phyloP scores from a whole-genome alignment of 2,888 invertebrate species.

The Drosophila paramelanica region DNA sequence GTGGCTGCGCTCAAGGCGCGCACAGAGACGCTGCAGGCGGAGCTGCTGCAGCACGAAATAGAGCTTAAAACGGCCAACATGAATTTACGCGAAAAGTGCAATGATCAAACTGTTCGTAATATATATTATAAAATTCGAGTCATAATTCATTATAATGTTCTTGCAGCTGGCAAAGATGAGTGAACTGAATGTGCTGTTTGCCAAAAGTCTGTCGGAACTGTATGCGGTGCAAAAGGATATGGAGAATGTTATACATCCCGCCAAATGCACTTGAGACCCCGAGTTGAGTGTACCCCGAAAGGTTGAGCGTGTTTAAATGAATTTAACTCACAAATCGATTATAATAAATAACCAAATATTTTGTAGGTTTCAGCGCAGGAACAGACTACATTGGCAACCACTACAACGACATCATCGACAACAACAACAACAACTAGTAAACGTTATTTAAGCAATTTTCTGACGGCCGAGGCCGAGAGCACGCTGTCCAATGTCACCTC shows the following conservation, averaged over 20 bases:
- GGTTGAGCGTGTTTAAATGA: conserved; percentile 55
- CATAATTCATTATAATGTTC: neutral
- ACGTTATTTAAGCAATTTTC: conserved; percentile 77
- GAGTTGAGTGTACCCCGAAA: conserved; percentile 81
- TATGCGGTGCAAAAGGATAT: conserved; percentile 85
- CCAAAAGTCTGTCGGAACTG: conserved; percentile 83
- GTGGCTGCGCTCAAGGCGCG: conserved; percentile 90
- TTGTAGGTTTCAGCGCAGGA: conserved; percentile 81
- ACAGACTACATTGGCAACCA: conserved; percentile 74
- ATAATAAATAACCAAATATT: neutral
- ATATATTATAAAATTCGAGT: neutral
- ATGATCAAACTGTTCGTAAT: conserved; percentile 90
- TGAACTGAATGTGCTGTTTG: conserved; percentile 83
- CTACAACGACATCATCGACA: conserved; percentile 74
- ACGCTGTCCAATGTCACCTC: conserved; percentile 85
- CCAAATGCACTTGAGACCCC: conserved; percentile 85
- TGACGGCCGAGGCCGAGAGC: conserved; percentile 82
- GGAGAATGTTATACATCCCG: conserved; percentile 84
- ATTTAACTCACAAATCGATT: neutral
- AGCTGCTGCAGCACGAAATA: conserved; percentile 92
- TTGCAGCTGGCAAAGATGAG: conserved; percentile 83
- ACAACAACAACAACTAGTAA: conserved; percentile 65
- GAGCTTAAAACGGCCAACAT: conserved; percentile 88
- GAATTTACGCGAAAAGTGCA: conserved; percentile 85
- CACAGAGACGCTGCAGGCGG: conserved; percentile 92